Evolutionary conservation across 2,888 invertebrate genomes (phyloP).

Genomic region (Lycophotia porphyrea): DNA sequence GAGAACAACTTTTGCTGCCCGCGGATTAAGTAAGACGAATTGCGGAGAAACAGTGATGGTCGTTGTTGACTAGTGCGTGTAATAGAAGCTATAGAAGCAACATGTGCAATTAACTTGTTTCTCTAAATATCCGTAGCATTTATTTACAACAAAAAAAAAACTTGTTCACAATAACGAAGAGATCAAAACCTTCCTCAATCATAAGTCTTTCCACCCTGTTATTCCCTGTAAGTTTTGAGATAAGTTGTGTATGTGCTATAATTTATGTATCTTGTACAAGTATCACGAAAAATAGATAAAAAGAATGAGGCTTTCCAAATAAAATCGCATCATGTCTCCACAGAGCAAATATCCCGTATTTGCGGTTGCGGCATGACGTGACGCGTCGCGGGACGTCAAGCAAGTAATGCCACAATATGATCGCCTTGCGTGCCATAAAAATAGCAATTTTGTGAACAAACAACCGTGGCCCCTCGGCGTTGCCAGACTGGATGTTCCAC

Average conservation of each 20-base stretch:
- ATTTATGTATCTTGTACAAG: background rate
- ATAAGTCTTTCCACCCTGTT: background rate
- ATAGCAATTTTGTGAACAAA: constrained; percentile 81
- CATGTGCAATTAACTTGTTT: constrained; percentile 46
- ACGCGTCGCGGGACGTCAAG: constrained; percentile 62
- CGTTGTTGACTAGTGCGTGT: constrained; percentile 19
- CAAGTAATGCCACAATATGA: constrained; percentile 74
- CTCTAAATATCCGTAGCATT: constrained; percentile 25
- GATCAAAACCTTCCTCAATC: background rate
- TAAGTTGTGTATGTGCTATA: background rate
- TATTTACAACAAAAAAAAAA: constrained; percentile 8
- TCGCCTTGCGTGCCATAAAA: constrained; percentile 77
- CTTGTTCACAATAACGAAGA: background rate
- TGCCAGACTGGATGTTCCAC: constrained; percentile 68
- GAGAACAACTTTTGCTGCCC: constrained; percentile 34
- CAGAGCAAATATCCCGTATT: constrained; percentile 60
- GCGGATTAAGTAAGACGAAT: constrained; percentile 56
- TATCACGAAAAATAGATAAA: background rate
- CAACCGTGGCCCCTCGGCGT: constrained; percentile 73
- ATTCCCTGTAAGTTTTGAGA: background rate
- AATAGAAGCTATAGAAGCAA: constrained; percentile 39
- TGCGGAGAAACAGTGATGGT: constrained; percentile 45
- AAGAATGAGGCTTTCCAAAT: constrained; percentile 27
- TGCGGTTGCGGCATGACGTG: constrained; percentile 65
- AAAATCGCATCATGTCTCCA: constrained; percentile 31